Conservation (phyloP, 1,140 invertebrate genomes). For the Ostrea denselamellosa region DNA sequence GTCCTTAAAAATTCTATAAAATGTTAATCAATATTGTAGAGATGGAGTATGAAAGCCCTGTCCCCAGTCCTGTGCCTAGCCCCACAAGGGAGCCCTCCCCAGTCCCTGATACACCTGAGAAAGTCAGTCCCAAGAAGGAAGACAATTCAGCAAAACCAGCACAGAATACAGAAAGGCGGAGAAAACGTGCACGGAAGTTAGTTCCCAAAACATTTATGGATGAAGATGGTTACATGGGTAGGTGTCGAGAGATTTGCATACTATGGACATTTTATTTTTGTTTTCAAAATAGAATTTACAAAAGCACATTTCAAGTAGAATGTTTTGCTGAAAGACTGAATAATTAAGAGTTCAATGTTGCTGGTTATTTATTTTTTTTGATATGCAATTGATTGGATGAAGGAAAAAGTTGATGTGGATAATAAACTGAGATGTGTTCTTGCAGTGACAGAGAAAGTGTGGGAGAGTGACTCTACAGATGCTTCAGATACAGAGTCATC, state of each 20-base stretch:
- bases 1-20: no score
- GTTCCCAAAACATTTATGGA: constrained; percentile 72
- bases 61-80: constrained; percentile 61
- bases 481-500: constrained; percentile 69
- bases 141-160: constrained; percentile 20
- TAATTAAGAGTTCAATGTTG: not conserved
- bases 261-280: not conserved
- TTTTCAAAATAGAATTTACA: not conserved
- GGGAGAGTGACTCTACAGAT: constrained; percentile 72
- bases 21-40: constrained; percentile 46
- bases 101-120: constrained; percentile 56
- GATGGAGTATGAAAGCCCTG: constrained; percentile 64
- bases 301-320: not conserved
- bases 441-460: constrained; percentile 74
- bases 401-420: no score
- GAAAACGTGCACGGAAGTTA: constrained; percentile 64
- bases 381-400: no score
- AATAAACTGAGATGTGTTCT: constrained; percentile 1
- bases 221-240: constrained; percentile 75
- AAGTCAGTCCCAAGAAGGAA: constrained; percentile 51
- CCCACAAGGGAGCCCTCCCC: constrained; percentile 59
- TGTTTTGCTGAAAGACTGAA: no score
- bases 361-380: not conserved
- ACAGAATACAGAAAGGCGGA: constrained; percentile 50
- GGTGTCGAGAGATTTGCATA: not conserved